Percentiles rank a stretch among this genome's conserved stretches.
phyloP scores from a whole-genome alignment of 2,888 invertebrate species.

The Zele albiditarsus region DNA sequence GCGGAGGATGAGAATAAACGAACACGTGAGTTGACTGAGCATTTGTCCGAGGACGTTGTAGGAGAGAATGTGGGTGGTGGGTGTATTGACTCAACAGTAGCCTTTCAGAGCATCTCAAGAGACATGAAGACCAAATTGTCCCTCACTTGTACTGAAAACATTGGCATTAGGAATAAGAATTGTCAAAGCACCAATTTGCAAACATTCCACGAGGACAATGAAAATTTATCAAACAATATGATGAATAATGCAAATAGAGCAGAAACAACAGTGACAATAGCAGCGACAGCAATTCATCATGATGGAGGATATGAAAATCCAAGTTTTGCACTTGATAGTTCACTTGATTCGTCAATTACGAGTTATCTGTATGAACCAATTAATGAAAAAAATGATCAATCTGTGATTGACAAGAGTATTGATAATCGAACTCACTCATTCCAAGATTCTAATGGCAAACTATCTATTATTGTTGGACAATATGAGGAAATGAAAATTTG shows the following conservation, averaged over 20 bases:
- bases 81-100: conserved; percentile 19
- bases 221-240: conserved; percentile 4
- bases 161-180: conserved; percentile 4
- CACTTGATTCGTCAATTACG: conserved; percentile 64
- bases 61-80: conserved; percentile 12
- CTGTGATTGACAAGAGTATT: neutral
- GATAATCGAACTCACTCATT: neutral
- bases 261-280: neutral
- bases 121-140: conserved; percentile 63
- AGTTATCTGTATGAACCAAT: conserved; percentile 57
- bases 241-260: neutral
- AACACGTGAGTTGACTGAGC: conserved; percentile 6
- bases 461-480: conserved; percentile 36
- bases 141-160: conserved; percentile 35
- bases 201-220: neutral
- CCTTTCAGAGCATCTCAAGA: conserved; percentile 39
- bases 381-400: conserved; percentile 5
- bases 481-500: neutral
- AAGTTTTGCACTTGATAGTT: conserved; percentile 65
- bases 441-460: neutral
- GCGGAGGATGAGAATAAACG: conserved; percentile 10
- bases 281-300: neutral
- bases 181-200: neutral
- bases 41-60: neutral
- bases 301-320: conserved; percentile 66